These are phyloP conservation scores for Notarius lentiginosus DNA, from an alignment of 2,113 vertebrate genomes.

Conservation along the genomic window DNA sequence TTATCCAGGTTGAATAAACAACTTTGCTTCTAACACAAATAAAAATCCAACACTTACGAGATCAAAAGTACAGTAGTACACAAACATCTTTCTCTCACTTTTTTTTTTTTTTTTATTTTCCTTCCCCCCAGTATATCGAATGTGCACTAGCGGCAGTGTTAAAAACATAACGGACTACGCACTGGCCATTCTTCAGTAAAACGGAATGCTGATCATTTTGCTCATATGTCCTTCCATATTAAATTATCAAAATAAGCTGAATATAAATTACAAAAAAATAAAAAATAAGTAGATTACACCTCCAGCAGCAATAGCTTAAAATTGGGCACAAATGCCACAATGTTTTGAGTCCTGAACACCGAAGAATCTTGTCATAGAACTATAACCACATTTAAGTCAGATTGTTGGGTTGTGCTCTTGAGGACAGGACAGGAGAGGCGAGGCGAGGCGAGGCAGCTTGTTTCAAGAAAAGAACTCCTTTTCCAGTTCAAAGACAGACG, in stretches of 20 bases:
- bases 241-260: conserved; percentile 74
- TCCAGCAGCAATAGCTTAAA: conserved; percentile 73
- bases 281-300: conserved; percentile 54
- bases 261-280: conserved; percentile 63
- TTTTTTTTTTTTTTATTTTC: conserved; percentile 9
- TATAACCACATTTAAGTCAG: conserved; percentile 3
- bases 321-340: conserved; percentile 22
- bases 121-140: not conserved
- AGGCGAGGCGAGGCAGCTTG: conserved; percentile 9
- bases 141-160: conserved; percentile 20
- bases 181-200: conserved; percentile 52
- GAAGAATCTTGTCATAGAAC: not conserved
- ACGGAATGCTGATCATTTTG: conserved; percentile 60
- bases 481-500: conserved; percentile 82
- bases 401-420: conserved; percentile 5
- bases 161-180: conserved; percentile 12
- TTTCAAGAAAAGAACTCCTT: conserved; percentile 83
- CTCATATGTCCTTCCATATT: conserved; percentile 69
- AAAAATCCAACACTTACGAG: conserved; percentile 29
- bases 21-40: not conserved
- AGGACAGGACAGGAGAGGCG: not conserved
- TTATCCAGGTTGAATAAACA: not conserved
- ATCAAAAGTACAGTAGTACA: conserved; percentile 14
- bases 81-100: not conserved
- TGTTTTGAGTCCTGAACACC: conserved; percentile 27